Conservation (phyloP, 1,140 invertebrate species). For the Stegodyphus mimosarum region DNA sequence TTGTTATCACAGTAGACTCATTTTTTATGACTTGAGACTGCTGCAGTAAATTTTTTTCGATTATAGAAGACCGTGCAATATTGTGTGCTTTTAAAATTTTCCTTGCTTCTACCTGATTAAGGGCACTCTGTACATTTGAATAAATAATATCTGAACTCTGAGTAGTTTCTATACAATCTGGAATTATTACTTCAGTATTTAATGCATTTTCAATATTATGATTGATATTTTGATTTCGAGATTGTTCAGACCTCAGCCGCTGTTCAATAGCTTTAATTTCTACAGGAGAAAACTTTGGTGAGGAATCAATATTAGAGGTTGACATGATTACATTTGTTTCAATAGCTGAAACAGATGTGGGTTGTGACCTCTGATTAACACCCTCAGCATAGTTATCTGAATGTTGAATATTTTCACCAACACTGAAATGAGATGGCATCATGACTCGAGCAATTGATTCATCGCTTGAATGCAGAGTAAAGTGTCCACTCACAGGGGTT, state of each 20-base stretch:
- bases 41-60: slow-evolving; percentile 47
- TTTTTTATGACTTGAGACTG: slow-evolving; percentile 40
- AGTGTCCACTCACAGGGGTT: slow-evolving; percentile 3
- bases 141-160: slow-evolving; percentile 48
- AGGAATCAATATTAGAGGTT: slow-evolving; percentile 46
- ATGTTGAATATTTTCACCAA: slow-evolving; percentile 19
- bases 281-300: slow-evolving; percentile 32
- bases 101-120: slow-evolving; percentile 15
- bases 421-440: slow-evolving; percentile 33
- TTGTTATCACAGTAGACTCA: slow-evolving; percentile 55
- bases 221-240: slow-evolving; percentile 6
- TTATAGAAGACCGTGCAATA: slow-evolving; percentile 33
- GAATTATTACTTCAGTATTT: slow-evolving; percentile 51
- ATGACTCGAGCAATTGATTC: slow-evolving; percentile 37
- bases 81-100: slow-evolving; percentile 55
- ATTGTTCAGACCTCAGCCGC: slow-evolving; percentile 24
- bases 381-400: slow-evolving; percentile 32
- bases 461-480: slow-evolving; percentile 35
- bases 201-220: slow-evolving; percentile 19
- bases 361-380: slow-evolving; percentile 44
- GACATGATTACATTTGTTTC: slow-evolving; percentile 58
- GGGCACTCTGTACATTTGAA: slow-evolving; percentile 43
- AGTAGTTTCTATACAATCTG: slow-evolving; percentile 47
- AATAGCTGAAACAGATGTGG: slow-evolving; percentile 42
- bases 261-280: slow-evolving; percentile 55